Evolutionary conservation across 1,140 invertebrate genomes (phyloP).

Genomic region (Geopemphigus sp.): DNA sequence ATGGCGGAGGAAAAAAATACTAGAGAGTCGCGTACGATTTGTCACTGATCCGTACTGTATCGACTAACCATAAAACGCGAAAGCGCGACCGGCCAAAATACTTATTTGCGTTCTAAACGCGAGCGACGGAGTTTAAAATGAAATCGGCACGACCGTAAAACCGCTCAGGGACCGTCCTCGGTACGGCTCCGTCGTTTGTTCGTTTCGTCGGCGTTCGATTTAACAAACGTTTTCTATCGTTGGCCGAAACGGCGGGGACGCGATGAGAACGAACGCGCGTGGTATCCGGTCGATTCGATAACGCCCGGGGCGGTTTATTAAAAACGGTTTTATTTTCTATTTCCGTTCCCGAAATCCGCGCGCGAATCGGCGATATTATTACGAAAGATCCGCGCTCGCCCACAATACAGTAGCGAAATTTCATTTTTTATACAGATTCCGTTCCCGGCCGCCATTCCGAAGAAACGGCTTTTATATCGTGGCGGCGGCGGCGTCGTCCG

Average conservation of each 20-base stretch:
- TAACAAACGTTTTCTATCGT: constrained; percentile 23
- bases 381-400: background rate
- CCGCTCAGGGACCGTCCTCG: too few species aligned
- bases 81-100: background rate
- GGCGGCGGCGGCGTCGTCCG: too few species aligned
- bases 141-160: constrained; percentile 23
- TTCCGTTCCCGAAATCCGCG: background rate
- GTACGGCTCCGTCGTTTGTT: too few species aligned
- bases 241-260: background rate
- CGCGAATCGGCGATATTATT: background rate
- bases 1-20: background rate
- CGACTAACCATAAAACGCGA: background rate
- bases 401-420: background rate
- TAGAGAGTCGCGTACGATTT: background rate
- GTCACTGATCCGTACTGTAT: background rate
- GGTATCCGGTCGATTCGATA: constrained; percentile 4
- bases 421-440: constrained; percentile 6
- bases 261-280: background rate
- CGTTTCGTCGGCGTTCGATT: background rate
- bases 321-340: constrained; percentile 11
- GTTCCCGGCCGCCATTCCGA: background rate
- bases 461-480: background rate
- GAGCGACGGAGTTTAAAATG: background rate
- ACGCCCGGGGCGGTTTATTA: background rate
- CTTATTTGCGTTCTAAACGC: background rate